Percentiles rank a stretch among this genome's conserved stretches.
Evolutionary conservation across 2,797 vertebrate genomes (phyloP).

Genomic region (Dendrocincla tyrannina): DNA sequence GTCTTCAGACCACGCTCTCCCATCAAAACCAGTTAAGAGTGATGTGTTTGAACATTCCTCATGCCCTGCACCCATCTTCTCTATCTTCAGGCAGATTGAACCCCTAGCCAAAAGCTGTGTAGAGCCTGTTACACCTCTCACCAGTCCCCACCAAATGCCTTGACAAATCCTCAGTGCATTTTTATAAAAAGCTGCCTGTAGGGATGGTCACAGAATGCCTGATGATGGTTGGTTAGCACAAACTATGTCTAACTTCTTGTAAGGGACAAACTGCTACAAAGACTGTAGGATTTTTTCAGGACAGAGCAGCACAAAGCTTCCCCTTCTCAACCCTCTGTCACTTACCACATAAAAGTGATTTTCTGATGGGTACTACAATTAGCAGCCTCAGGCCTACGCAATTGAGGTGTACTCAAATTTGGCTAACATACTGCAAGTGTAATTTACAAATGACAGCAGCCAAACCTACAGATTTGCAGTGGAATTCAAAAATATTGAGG

Average conservation of each 20-base stretch:
- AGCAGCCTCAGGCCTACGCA: not conserved
- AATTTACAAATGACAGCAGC: fast-evolving
- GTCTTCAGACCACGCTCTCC: not conserved
- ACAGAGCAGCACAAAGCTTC: not conserved
- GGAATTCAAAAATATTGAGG: not conserved
- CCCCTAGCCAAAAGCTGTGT: not conserved
- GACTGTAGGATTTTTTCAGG: not conserved
- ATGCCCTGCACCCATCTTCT: not conserved
- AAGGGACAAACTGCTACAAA: not conserved
- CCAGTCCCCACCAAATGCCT: not conserved
- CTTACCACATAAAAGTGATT: not conserved
- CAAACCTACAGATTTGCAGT: not conserved
- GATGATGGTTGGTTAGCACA: not conserved
- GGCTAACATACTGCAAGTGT: not conserved
- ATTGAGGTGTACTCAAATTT: not conserved
- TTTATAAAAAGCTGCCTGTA: not conserved
- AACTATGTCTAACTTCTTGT: not conserved
- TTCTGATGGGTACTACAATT: not conserved
- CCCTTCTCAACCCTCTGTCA: not conserved
- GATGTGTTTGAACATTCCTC: not conserved
- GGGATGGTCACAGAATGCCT: not conserved
- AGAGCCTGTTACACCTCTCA: not conserved
- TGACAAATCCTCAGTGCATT: not conserved
- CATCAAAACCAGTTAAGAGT: not conserved
- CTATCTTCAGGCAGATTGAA: not conserved